Evolutionary conservation across 1,140 invertebrate species (phyloP), one percentile per base, ranked within the genome.

Genomic region (Chironomus striatipennis): DNA sequence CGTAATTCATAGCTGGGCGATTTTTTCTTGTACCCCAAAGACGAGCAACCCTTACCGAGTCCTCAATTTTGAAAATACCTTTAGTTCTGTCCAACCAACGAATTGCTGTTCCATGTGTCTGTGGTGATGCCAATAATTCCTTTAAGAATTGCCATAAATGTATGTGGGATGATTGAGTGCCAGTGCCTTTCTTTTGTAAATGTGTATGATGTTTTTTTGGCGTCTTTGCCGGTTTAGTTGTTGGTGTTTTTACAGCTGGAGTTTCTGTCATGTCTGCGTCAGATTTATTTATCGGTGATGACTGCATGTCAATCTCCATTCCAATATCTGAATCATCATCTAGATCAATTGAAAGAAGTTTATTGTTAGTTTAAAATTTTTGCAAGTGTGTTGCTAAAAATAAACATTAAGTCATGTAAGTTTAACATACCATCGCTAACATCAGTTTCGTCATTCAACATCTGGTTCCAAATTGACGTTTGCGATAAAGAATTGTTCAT

Each of bases 61-160:
- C 97, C 83, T 99, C 97, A 80, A 99, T 99, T 86, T 99, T 99
- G 87, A 99, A 99, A 9, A 99, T 93, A 15, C 97, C 96, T 82
- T 94, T 93, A 80, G 86, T 87, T 78, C 96, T 89, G 80, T 99
- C 96, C 75, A 98, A 83, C 98, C 98, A 99, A 76, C 96, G 90
- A 79, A 99, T 99, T 80, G 95, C 98, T 0, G 91, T 92, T 0
- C 93, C 93, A 81, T 98, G 93, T 1, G 90, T 82, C 73, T 94
- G 90, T 0, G 95, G 92, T 42, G 94, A 90, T 7, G 91, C 87
- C 0, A 99, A 86, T 10, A 99, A 87, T 83, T 99, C 97, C 80
- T 98, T 98, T 15, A 99, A 85, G 83, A 99, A 99, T 83, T 99
- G 96, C 97, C 97, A 99, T n/a, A 99, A 86, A 80, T 99, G 97